Evolutionary conservation across 2,888 invertebrate genomes (phyloP).

Genomic region (Copidosoma aretas): DNA sequence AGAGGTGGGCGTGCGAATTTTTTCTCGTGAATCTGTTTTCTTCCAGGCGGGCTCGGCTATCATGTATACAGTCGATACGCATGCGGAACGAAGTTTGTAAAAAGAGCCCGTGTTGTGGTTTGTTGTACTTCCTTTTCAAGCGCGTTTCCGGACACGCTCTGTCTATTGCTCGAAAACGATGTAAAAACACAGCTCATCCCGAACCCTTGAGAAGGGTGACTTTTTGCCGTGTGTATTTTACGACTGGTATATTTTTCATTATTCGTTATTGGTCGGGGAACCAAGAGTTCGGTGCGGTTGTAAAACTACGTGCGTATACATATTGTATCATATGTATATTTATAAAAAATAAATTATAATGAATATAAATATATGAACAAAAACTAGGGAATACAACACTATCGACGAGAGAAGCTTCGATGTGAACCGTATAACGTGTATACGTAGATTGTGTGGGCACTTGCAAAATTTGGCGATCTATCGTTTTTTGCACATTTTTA

Average conservation of each 20-base stretch:
- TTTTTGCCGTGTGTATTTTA: not conserved
- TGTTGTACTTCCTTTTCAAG: too few relatives aligned
- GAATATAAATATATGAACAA: constrained; percentile 19
- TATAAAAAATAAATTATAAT: constrained; percentile 38
- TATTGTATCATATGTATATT: constrained; percentile 37
- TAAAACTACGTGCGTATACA: constrained; percentile 32
- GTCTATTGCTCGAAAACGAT: constrained; percentile 11
- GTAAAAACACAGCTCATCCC: constrained; percentile 8
- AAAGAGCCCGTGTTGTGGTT: too few relatives aligned
- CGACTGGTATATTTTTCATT: constrained; percentile 24
- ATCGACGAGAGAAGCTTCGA: constrained; percentile 16
- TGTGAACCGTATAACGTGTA: constrained; percentile 30
- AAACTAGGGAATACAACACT: too few relatives aligned
- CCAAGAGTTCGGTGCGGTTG: constrained; percentile 27
- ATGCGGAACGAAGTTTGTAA: too few relatives aligned
- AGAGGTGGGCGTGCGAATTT: too few relatives aligned
- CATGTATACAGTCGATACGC: too few relatives aligned
- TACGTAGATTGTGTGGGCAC: constrained; percentile 34
- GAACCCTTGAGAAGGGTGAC: constrained; percentile 17
- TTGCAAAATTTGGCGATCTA: constrained; percentile 44
- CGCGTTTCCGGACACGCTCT: not conserved
- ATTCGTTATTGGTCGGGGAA: constrained; percentile 12
- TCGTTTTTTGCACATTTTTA: constrained; percentile 57
- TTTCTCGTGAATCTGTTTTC: too few relatives aligned
- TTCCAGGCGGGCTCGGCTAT: too few relatives aligned